Evolutionary conservation across 1,140 invertebrate species (phyloP), one percentile per base, ranked within the genome.

Genomic region (Ceratoteleas bidentatus): DNA sequence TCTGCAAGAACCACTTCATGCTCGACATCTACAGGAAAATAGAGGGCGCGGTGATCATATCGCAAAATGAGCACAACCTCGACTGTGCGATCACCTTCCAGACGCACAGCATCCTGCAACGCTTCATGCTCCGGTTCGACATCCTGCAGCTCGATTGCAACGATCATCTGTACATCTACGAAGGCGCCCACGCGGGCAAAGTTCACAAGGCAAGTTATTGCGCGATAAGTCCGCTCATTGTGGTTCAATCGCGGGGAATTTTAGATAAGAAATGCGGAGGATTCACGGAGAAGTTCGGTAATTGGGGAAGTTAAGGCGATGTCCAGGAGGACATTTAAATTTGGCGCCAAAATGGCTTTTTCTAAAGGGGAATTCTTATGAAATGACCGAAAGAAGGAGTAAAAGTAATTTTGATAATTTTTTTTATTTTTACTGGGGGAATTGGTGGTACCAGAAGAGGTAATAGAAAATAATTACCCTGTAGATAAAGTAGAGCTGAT

Each of bases 51-150:
- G 96, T 98, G 38, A 92, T 98, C 15, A 95, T 94, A 88, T 97
- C 96, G 3, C 94, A 96, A 87, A 97, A 97, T 88, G 97, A 98
- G 91, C 92, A 96, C 62, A 96, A 98, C 88, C 92, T 98, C 75
- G 95, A 98, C 91, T 98, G 97, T 92, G 94, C 96, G 73, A 95
- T 98, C 87, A 98, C 96, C 45, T 98, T 98, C 89, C 97, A 97
- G 91, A 98, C 97, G 72, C 96, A 98, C 91, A 97, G 96, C 85
- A 96, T 98, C 76, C 93, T 98, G 76, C 97, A 98, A 91, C 93
- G 96, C 81, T 98, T 98, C 90, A 98, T 98, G 96, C 93, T 98
- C 73, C 94, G 97, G 81, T 98, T 98, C 91, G 95, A 96, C 82
- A 91, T 93, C 82, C 90, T 96, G 24, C 93, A 94, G 82, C 93